These are phyloP conservation scores for Holacanthus passer DNA, from an alignment of 2,113 vertebrate genomes.

Conservation along the genomic window DNA sequence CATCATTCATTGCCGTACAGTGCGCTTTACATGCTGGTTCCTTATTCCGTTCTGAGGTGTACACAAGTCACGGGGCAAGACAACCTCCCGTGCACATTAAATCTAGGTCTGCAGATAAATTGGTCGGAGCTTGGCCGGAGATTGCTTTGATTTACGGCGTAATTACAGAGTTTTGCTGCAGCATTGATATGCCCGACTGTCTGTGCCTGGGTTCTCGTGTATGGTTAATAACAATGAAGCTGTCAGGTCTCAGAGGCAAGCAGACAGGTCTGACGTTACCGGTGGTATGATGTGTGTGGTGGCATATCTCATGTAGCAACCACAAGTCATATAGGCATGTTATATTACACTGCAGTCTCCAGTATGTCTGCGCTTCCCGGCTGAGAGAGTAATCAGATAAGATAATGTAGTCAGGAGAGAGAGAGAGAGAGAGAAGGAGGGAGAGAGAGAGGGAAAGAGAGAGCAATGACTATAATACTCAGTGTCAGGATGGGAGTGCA, in stretches of 20 bases:
- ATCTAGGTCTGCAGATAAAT: constrained; percentile 73
- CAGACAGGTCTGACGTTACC: constrained; percentile 77
- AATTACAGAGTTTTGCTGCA: constrained; percentile 72
- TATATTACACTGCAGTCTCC: constrained; percentile 83
- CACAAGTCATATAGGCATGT: constrained; percentile 83
- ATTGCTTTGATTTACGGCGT: constrained; percentile 78
- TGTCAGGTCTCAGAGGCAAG: constrained; percentile 70
- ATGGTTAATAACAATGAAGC: constrained; percentile 76
- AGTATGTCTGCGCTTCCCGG: constrained; percentile 74
- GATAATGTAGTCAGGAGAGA: constrained; percentile 77
- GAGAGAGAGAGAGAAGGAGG: constrained; percentile 44
- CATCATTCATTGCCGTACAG: constrained; percentile 51
- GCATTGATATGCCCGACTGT: constrained; percentile 67
- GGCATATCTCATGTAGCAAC: constrained; percentile 83
- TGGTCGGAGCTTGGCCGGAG: constrained; percentile 68
- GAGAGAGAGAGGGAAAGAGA: constrained; percentile 31
- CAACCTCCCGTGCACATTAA: constrained; percentile 71
- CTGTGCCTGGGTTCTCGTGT: constrained; percentile 54
- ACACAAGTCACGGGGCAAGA: constrained; percentile 67
- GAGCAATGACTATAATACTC: constrained; percentile 71
- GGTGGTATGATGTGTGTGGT: constrained; percentile 74
- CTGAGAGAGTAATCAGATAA: constrained; percentile 82
- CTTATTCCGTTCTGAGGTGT: constrained; percentile 57
- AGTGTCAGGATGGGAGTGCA: constrained; percentile 66
- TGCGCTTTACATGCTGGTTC: constrained; percentile 27